Percentiles rank a stretch among this genome's conserved stretches.
Conservation (phyloP, 2,888 invertebrate species). For the Sinotaia quadrata region DNA sequence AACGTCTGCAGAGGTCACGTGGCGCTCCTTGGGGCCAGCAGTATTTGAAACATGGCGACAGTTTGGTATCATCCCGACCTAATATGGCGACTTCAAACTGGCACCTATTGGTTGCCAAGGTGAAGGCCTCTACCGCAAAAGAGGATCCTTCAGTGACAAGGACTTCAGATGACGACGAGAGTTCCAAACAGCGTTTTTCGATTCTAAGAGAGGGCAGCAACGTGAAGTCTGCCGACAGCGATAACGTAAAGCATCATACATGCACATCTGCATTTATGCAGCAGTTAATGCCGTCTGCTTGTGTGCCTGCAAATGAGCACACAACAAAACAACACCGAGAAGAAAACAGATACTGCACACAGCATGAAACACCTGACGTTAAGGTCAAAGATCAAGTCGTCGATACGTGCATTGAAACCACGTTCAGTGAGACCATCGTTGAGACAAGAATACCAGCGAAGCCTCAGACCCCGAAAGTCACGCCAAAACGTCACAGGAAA, state of each 20-base stretch:
- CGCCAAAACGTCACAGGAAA: too few relatives aligned
- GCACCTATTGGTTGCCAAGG: constrained; percentile 24
- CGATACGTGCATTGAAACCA: constrained; percentile 18
- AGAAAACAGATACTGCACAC: neutral
- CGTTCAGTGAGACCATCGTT: constrained; percentile 18
- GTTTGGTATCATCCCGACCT: constrained; percentile 9
- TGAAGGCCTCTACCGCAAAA: constrained; percentile 1
- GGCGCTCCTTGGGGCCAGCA: constrained; percentile 26
- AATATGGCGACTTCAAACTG: constrained; percentile 24
- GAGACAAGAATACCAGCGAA: constrained; percentile 13
- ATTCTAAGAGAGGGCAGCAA: neutral
- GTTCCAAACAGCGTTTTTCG: neutral
- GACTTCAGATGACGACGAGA: neutral
- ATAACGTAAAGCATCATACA: neutral
- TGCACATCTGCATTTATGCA: too few relatives aligned
- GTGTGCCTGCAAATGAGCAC: neutral
- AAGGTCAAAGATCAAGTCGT: neutral
- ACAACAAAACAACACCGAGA: neutral
- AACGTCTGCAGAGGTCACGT: constrained; percentile 22
- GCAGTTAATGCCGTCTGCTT: too few relatives aligned
- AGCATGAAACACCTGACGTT: neutral
- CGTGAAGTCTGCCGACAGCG: neutral
- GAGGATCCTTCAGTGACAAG: neutral
- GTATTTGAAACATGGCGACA: constrained; percentile 21
- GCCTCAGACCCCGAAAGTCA: neutral